A percentile compares a stretch with the other conserved stretches of the same genome.
These are phyloP conservation scores for Pristionchus entomophagus DNA, from an alignment of 2,888 invertebrate genomes.

Conservation along the genomic window DNA sequence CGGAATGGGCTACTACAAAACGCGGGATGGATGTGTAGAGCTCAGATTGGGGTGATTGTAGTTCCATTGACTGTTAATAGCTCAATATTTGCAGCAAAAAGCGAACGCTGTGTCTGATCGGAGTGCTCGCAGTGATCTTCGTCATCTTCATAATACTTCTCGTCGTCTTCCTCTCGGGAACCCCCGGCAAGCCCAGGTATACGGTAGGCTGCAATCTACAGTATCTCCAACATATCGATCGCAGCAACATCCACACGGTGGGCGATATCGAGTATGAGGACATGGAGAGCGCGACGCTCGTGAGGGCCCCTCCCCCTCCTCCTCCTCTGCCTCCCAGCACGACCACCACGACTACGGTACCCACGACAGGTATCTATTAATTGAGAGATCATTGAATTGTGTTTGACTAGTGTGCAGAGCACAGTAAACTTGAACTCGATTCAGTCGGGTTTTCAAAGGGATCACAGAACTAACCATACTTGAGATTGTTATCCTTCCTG, in stretches of 20 bases:
- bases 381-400: neutral
- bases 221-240: neutral
- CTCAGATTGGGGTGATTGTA: neutral
- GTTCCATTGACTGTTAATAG: neutral
- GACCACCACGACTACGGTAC: neutral
- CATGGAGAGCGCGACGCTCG: neutral
- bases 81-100: constrained; percentile 24
- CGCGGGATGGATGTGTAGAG: neutral
- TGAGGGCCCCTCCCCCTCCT: neutral
- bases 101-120: constrained; percentile 13
- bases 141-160: neutral
- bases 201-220: neutral
- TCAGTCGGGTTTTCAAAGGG: neutral
- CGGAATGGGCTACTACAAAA: constrained; percentile 17
- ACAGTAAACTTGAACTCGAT: neutral
- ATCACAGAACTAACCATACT: neutral
- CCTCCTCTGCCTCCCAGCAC: constrained; percentile 12
- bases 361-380: constrained; percentile 18
- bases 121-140: neutral
- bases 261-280: constrained; percentile 1
- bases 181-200: neutral
- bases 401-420: neutral
- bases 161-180: neutral
- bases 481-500: neutral
- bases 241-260: neutral